Conservation (phyloP, 2,113 vertebrate species). For the Capricornis sumatraensis region DNA sequence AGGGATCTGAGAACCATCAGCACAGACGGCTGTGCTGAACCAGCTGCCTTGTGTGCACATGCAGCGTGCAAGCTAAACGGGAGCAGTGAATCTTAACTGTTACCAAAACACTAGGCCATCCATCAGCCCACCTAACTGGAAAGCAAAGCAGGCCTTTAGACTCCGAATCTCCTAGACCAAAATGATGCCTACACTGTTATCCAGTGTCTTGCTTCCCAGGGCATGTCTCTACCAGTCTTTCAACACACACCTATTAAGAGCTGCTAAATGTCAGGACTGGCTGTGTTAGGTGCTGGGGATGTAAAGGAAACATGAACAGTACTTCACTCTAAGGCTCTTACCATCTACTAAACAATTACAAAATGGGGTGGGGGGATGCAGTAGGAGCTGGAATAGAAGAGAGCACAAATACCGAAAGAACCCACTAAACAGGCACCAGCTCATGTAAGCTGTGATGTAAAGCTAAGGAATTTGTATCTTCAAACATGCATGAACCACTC, state of each 20-base stretch:
- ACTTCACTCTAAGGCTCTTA: background rate
- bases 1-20: slow-evolving; percentile 16
- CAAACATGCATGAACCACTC: background rate
- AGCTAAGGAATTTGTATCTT: background rate
- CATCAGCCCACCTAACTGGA: background rate
- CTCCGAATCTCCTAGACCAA: background rate
- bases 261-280: background rate
- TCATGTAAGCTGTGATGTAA: background rate
- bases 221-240: background rate
- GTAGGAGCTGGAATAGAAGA: background rate
- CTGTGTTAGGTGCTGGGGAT: background rate
- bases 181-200: background rate
- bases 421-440: background rate
- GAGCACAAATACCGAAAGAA: background rate
- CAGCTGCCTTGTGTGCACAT: slow-evolving; percentile 26
- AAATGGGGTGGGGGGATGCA: background rate
- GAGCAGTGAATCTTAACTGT: background rate
- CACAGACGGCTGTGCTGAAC: background rate
- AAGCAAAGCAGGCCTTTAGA: background rate
- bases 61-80: background rate
- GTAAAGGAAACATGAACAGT: background rate
- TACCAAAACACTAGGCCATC: background rate
- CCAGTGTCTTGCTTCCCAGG: background rate
- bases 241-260: background rate
- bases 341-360: background rate